A percentile compares a stretch with the other conserved stretches of the same genome.
phyloP scores from a whole-genome alignment of 2,888 invertebrate genomes.

The Stegana nigrithorax region DNA sequence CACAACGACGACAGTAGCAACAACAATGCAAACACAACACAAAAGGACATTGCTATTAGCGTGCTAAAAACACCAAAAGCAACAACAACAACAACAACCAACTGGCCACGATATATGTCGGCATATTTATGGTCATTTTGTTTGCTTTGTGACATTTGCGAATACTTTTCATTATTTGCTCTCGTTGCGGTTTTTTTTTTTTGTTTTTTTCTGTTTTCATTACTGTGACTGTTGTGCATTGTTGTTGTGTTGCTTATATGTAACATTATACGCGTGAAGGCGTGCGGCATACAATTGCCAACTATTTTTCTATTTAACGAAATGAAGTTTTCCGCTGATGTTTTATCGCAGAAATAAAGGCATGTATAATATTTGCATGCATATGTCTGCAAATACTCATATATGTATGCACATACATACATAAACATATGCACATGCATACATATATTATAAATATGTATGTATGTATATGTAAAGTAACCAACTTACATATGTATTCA shows the following conservation, averaged over 20 bases:
- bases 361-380: conserved; percentile 3
- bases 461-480: background rate
- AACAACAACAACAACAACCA: no score
- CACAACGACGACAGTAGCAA: no score
- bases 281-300: no score
- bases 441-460: background rate
- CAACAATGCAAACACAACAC: no score
- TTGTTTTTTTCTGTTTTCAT: no score
- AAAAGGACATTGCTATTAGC: conserved; percentile 1
- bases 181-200: background rate
- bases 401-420: background rate
- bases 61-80: background rate
- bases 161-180: background rate
- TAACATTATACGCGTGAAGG: no score
- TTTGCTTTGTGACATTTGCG: background rate
- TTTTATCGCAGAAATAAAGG: no score
- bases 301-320: no score
- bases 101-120: background rate
- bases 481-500: background rate
- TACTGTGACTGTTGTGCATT: no score
- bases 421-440: background rate
- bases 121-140: background rate
- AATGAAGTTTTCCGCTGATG: no score
- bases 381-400: background rate
- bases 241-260: no score